Percentiles rank a stretch among this genome's conserved stretches.
Evolutionary conservation across 1,140 invertebrate species (phyloP).

Genomic region (Antheraea mylitta): DNA sequence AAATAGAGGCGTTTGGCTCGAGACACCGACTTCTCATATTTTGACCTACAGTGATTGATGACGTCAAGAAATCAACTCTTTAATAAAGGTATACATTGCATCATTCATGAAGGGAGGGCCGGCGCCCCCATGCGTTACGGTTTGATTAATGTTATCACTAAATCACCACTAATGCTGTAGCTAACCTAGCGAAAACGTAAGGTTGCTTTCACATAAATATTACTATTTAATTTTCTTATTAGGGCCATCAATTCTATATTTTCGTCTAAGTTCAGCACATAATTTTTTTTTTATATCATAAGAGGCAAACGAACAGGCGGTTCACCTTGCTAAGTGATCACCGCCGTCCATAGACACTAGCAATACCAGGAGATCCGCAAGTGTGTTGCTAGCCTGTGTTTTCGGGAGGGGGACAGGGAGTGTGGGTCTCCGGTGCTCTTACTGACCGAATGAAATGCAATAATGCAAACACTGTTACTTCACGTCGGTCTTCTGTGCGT

Average conservation of each 20-base stretch:
- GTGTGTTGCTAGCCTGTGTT: no score
- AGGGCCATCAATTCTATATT: not conserved
- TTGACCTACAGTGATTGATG: slow-evolving; percentile 9
- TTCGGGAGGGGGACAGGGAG: no score
- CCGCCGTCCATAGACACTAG: no score
- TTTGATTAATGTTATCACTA: slow-evolving; percentile 36
- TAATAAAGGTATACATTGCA: slow-evolving; percentile 14
- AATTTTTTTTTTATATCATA: no score
- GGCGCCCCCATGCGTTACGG: slow-evolving; percentile 16
- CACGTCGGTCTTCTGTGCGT: no score
- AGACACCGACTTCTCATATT: not conserved
- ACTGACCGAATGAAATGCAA: no score
- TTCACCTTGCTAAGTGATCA: no score
- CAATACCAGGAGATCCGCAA: no score
- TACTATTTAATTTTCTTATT: not conserved
- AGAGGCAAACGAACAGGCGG: no score
- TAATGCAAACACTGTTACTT: no score
- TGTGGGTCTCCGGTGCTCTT: no score
- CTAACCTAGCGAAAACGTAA: slow-evolving; percentile 18
- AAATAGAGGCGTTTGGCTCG: not conserved
- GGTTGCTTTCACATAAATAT: slow-evolving; percentile 14
- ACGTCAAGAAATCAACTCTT: slow-evolving; percentile 16
- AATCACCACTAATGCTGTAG: slow-evolving; percentile 33
- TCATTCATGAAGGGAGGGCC: slow-evolving; percentile 9
- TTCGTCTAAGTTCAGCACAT: not conserved